Evolutionary conservation across 2,888 invertebrate species (phyloP), one percentile per base, ranked within the genome.

Genomic region (Gerris lacustris): DNA sequence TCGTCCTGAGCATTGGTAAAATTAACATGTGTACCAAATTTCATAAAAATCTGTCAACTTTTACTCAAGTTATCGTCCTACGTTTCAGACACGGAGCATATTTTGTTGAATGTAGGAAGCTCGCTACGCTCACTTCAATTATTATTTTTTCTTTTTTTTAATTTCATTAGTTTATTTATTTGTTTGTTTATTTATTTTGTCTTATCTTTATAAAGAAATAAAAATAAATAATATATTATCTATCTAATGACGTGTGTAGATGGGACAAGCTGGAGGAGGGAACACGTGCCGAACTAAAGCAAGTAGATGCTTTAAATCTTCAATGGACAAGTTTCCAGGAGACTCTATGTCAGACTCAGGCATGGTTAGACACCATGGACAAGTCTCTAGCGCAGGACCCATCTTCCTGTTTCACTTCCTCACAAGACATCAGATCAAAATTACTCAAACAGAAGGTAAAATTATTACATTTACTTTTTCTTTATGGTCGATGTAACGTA

Each of bases 261-360:
- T 96, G 94, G 93, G 96, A 96, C 77, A 87, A 86, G 79, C 83
- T 96, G 0, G 89, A 91, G 74, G 93, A 92, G 78, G 89, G 89
- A 67, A 89, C 96, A 68, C 84, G 88, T 45, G 89, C 90, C 77
- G 87, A 94, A 75, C 94, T 95, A 78, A 93, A 92, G 79, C 86
- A 89, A 67, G 90, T 89, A 77, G 93, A 93, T 78, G 88, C 89
- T 1, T 91, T 92, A 78, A 88, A 88, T 6, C 83, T 91, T 45
- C 94, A 94, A 77, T 87, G 92, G 84, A 87, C 89, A 0, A 90
- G 88, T 78, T 94, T 92, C 78, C 91, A 92, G 80, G 95, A 95
- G 76, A 89, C 89, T 64, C 80, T 94, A 6, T 88, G 90, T 74
- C 92, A 94, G 80, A 89, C 89, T 11, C 80, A 91, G 6, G 84